Base-by-base conservation (phyloP, 1,140 invertebrate species). In the Monomorium pharaonis region DNA sequence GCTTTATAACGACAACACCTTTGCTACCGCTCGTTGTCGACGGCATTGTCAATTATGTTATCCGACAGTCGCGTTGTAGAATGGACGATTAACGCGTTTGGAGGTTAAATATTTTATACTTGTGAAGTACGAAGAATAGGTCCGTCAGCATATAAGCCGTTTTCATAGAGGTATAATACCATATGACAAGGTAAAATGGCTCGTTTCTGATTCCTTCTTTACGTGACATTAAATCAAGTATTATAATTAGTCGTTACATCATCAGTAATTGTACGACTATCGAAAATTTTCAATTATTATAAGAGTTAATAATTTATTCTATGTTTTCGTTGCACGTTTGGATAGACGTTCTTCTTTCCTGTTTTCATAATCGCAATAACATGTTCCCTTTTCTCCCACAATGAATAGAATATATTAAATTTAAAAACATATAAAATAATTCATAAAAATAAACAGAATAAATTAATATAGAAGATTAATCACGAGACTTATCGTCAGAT, bases 1-100 rank as follows among this genome's bases (percentile, higher is more conserved):
- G 30, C 78, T 72, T 87, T 44, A 33, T 44, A 74, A 63, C 18
- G 62, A 63, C 56, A 56, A 72, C 78, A 83, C 67, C 74, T 86
- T 75, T 83, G 77, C 80, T 67, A 74, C 58, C 56, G 27, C 47
- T 74, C 51, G n/a, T 83, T 74, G 63, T 63, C 47, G 60, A 80
- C 37, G 44, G 37, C 51, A 72, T 47, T 87, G 63, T 76, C 27
- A 56, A 49, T 69, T 47, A 69, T 9, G 44, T 54, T 27, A 70
- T 83, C 51, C 54, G 24, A 58, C 62, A 44, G 63, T 51, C 37
- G 27, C 63, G 33, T 84, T 87, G 37, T 47, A 27, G 37, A 74
- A 74, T 74, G 37, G 30, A 54, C 47, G 42, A 70, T 56, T 80
- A 58, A 84, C n/a, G 44, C 27, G 47, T 24, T 44, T 44, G 49